Base-by-base conservation (phyloP, 2,113 vertebrate species). In the Pterocles gutturalis region DNA sequence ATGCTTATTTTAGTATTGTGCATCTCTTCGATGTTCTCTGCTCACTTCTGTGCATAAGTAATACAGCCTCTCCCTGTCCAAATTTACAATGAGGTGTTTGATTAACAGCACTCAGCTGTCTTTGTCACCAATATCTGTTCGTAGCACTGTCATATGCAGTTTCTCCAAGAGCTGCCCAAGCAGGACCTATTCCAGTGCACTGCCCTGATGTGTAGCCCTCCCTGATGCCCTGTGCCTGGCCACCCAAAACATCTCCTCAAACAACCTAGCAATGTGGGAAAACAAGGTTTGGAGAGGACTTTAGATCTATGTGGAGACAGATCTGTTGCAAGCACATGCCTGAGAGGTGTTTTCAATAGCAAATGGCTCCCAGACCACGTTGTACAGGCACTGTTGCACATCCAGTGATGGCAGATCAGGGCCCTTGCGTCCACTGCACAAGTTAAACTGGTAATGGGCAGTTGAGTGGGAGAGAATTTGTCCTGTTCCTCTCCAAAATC, bases 361-460 rank as follows among this genome's bases (percentile, higher is more conserved):
- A 45, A 46, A 49, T 21, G 2, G 6, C 43, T 64, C 36, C 33
- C 19, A 28, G 66, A 24, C 5, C 0, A 0, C 19, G 19, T 22
- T 22, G 69, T 53, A 33, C 43, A 43, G 29, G 12, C 14, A 10
- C 24, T 14, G 41, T 28, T 67, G 20, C 31, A 45, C 1, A 2
- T 3, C 19, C 19, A n/a, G 38, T 43, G 24, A 20, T 4, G 34
- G 17, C 28, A 36, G 62, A 34, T 25, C 9, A 48, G 21, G 45
- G 36, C 16, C 60, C 26, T 80, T 75, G 36, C 41, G 25, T 41
- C 29, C 21, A 46, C 10, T 80, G 48, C 21, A 22, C 17, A 34
- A 67, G 16, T 33, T n/a, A 58, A 80, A 65, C 21, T 43, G 11
- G 25, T 29, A 80, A 75, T 7, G 31, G 13, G 9, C 17, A 64